Evolutionary conservation across 2,113 vertebrate species (phyloP), one percentile per base, ranked within the genome.

Genomic region (Rhabdomys dilectus): DNA sequence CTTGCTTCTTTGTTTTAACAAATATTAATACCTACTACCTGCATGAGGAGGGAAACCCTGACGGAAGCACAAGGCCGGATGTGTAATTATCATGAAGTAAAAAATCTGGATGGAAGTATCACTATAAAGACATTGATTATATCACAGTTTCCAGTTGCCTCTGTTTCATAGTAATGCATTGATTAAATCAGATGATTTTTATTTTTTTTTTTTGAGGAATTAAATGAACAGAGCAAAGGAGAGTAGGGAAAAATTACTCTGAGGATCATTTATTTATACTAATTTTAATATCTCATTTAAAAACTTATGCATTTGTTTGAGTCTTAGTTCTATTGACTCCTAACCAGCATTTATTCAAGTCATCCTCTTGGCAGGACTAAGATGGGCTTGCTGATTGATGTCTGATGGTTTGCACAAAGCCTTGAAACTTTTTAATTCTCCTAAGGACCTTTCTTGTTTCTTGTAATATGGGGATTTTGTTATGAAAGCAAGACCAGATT

Each of bases 1-100:
- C 93, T 98, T 60, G 73, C 94, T 96, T 97, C 97, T 99, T 98
- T 99, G 98, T 99, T 97, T 98, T 98, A 68, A 98, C 98, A 95
- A 96, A 97, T 98, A 97, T 98, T 98, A 98, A 96, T 98, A 96
- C 95, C 96, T 97, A 72, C 91, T 98, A 97, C 88, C 94, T 98
- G 72, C 91, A 58, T 97, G 88, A 89, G 89, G 82, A 95, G 82
- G 89, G 95, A 78, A 91, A 62, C 94, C 62, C 48, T 94, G 88
- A 58, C 22, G 3, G 91, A 62, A 90, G 13, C 87, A 53, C 39
- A 89, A 77, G 68, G 10, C 36, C 80, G 45, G 86, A 24, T 64
- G 56, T 77, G 64, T 45, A 51, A 87, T 97, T 96, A 93, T 51
- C 92, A 86, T 92, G 80, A 88, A 96, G 70, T 90, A 56, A 95